A percentile compares a stretch with the other conserved stretches of the same genome.
These are phyloP conservation scores for Silurus glanis DNA, from an alignment of 2,113 vertebrate genomes.

Conservation along the genomic window DNA sequence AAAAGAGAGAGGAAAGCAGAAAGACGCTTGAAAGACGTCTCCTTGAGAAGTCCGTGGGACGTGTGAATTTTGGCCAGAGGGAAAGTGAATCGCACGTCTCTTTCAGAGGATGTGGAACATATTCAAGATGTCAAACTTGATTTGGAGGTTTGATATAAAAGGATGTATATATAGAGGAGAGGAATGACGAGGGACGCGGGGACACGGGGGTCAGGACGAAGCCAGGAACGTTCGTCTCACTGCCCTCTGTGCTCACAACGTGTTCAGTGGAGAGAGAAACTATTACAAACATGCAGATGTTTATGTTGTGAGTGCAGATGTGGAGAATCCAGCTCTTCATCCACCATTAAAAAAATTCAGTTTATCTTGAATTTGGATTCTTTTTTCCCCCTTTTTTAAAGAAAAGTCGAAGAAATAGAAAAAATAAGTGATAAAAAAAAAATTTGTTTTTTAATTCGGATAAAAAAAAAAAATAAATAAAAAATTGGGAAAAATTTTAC, in stretches of 20 bases:
- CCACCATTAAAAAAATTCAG: no score
- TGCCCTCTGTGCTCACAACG: no score
- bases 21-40: conserved; percentile 5
- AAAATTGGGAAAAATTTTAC: no score
- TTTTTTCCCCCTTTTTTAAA: no score
- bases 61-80: conserved; percentile 13
- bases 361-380: no score
- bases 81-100: not conserved
- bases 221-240: no score
- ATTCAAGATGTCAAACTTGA: conserved; percentile 6
- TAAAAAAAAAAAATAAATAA: no score
- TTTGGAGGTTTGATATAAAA: not conserved
- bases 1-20: not conserved
- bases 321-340: not conserved
- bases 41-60: conserved; percentile 1
- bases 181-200: not conserved
- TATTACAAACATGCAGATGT: not conserved
- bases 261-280: no score
- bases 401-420: no score
- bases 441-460: no score
- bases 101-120: conserved; percentile 1
- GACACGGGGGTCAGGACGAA: no score
- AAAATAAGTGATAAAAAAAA: no score
- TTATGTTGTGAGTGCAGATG: not conserved
- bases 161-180: not conserved